phyloP scores from a whole-genome alignment of 2,113 vertebrate genomes.

The human region DNA sequence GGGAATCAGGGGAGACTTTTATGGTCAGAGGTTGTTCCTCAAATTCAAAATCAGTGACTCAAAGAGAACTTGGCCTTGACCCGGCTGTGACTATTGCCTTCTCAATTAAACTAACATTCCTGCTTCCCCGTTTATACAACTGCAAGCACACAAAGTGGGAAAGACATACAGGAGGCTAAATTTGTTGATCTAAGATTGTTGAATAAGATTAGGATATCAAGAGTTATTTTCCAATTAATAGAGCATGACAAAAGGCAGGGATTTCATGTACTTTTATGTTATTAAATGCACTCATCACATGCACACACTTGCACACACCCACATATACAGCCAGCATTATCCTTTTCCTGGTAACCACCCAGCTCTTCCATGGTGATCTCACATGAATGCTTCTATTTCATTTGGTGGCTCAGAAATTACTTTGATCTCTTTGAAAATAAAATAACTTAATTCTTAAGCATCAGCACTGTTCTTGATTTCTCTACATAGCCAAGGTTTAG shows the following conservation, averaged over 20 bases:
- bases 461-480: background rate
- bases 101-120: fast-evolving
- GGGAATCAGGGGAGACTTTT: background rate
- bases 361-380: background rate
- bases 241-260: background rate
- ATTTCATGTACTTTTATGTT: fast-evolving
- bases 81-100: fast-evolving
- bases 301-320: background rate
- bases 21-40: slow-evolving; percentile 26
- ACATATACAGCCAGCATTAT: fast-evolving
- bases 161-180: fast-evolving
- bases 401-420: background rate
- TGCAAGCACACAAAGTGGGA: background rate
- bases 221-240: background rate
- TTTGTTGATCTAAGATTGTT: background rate
- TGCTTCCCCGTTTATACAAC: no score
- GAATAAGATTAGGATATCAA: background rate
- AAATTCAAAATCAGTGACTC: slow-evolving; percentile 53
- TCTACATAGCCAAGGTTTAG: background rate
- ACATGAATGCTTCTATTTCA: background rate
- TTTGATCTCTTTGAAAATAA: slow-evolving; percentile 25
- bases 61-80: slow-evolving; percentile 40
- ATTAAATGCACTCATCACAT: background rate
- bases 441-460: background rate
- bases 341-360: background rate